Base-by-base conservation (phyloP, 2,888 invertebrate genomes). In the Macaria liturata region DNA sequence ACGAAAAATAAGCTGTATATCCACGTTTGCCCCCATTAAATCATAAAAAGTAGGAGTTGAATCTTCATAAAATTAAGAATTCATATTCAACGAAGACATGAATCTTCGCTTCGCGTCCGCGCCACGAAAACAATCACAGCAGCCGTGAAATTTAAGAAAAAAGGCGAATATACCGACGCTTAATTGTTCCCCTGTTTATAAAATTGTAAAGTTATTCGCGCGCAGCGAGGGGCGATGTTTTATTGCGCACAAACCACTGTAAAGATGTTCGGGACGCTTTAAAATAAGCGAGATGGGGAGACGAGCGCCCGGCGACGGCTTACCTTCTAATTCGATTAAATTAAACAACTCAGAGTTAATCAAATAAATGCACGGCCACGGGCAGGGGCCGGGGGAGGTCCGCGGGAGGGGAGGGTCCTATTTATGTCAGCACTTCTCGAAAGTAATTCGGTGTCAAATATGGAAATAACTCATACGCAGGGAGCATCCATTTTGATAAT, bases 321-420 rank as follows among this genome's bases (percentile, higher is more conserved):
- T 83, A 86, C 88, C 86, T 89, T 86, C 83, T 91, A 91, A 91
- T 86, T 91, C 88, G 88, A 91, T 91, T 91, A 91, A 91, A 92
- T 91, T 92, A 92, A 92, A 91, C 90, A 92, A 91, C 91, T 91
- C 90, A 75, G 84, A 91, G 91, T 92, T 92, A 92, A 92, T 92
- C 92, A 92, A 92, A 92, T 92, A 92, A 92, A 91, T 91, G 91
- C 87, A 84, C 76, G 80, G 81, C 82, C 85, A 88, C 82, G 84
- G 82, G 72, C 68, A 76, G 72, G 75, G 59, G 72, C 76, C 74
- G 62, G 72, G 65, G 71, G 62, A 59, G 65, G 67, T 53, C 60
- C 34, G 57, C 66, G 66, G 63, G 30, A 65, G 66, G 67, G 64
- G 72, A 69, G 63, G 51, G 57, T 61, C 66, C 61, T 89, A 88